Conservation (phyloP, 1,140 invertebrate species). For the Grapholita molesta region DNA sequence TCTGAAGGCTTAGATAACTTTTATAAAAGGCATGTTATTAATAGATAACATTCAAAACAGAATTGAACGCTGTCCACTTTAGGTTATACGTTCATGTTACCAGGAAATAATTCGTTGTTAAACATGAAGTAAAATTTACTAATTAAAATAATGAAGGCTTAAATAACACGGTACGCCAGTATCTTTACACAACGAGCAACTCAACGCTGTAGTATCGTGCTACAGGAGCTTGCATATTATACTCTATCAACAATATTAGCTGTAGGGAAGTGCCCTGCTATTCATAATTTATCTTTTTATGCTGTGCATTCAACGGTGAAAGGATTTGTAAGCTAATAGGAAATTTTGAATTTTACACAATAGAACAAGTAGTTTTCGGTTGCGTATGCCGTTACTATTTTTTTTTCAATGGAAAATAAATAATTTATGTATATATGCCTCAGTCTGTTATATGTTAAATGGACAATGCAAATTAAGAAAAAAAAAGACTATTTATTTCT, state of each 20-base stretch:
- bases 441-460: no score
- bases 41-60: no score
- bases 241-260: conserved; percentile 7
- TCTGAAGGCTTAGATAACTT: no score
- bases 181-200: conserved; percentile 1
- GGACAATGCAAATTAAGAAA: no score
- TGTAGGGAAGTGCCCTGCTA: background rate
- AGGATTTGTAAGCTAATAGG: background rate
- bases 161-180: background rate
- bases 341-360: background rate
- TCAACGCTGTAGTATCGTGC: background rate
- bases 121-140: background rate
- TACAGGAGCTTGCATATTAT: background rate
- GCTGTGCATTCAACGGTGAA: background rate
- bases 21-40: no score
- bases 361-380: no score
- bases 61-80: background rate
- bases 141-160: conserved; percentile 5
- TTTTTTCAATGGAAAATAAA: no score
- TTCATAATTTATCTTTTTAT: background rate
- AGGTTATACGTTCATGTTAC: background rate
- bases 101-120: background rate
- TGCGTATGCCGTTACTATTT: no score
- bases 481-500: no score
- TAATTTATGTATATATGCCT: no score